Evolutionary conservation across 2,797 vertebrate genomes (phyloP).

Genomic region (Melanotaenia nigrans): DNA sequence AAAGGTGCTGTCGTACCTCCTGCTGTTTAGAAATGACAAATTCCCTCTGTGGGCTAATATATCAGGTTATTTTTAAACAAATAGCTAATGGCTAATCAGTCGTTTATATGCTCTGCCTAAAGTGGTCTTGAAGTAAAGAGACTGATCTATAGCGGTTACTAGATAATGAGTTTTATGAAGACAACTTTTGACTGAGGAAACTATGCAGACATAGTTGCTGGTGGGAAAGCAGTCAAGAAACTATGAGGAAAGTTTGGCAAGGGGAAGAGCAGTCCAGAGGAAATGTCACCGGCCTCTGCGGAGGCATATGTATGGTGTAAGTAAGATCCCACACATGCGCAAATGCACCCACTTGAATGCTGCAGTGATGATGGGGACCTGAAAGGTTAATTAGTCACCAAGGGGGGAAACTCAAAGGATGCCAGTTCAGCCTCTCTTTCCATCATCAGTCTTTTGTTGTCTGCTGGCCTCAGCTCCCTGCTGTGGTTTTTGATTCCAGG

Average conservation of each 20-base stretch:
- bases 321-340: slow-evolving; percentile 17
- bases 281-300: slow-evolving; percentile 50
- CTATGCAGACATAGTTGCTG: not conserved
- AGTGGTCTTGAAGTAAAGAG: slow-evolving; percentile 12
- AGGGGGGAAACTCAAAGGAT: slow-evolving; percentile 59
- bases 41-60: not conserved
- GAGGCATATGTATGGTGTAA: slow-evolving; percentile 8
- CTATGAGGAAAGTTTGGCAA: not conserved
- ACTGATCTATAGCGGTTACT: slow-evolving; percentile 1
- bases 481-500: slow-evolving; percentile 46
- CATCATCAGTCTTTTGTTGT: slow-evolving; percentile 50
- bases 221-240: not conserved
- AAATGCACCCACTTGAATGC: slow-evolving; percentile 5
- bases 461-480: slow-evolving; percentile 41
- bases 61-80: slow-evolving; percentile 14
- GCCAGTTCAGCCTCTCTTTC: slow-evolving; percentile 36
- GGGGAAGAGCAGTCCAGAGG: slow-evolving; percentile 32
- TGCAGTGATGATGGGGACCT: slow-evolving; percentile 42
- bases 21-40: not conserved
- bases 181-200: slow-evolving; percentile 11
- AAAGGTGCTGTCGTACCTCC: too few relatives aligned
- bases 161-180: slow-evolving; percentile 1
- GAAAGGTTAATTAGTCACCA: slow-evolving; percentile 77
- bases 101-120: not conserved
- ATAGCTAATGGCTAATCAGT: slow-evolving; percentile 10